Evolutionary conservation across 2,113 vertebrate genomes (phyloP).

Genomic region (Trochalopteron elliotii): DNA sequence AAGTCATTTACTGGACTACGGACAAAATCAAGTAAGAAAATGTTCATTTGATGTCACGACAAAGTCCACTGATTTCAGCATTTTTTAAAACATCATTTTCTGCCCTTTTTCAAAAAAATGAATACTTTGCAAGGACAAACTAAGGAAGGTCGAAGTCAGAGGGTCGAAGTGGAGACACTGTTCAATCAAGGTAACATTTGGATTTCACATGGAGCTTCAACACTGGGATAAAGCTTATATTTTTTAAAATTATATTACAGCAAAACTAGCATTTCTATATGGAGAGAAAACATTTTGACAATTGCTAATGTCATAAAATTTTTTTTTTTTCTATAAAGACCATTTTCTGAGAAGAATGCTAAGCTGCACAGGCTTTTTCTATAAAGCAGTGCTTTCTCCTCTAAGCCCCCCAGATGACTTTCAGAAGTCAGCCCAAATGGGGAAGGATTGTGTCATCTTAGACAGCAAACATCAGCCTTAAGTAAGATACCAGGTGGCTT

Average conservation of each 20-base stretch:
- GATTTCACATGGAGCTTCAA: background rate
- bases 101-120: background rate
- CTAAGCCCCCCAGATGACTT: background rate
- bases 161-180: background rate
- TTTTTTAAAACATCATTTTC: background rate
- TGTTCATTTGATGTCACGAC: background rate
- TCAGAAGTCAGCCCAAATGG: background rate
- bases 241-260: background rate
- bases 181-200: background rate
- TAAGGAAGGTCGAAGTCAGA: background rate
- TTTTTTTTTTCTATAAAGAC: background rate
- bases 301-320: background rate
- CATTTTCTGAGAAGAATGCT: background rate
- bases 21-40: background rate
- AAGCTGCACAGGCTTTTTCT: background rate
- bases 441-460: background rate
- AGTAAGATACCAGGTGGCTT: conserved; percentile 77
- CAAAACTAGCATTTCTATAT: background rate
- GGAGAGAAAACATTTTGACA: background rate
- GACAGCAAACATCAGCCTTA: conserved; percentile 34
- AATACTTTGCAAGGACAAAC: background rate
- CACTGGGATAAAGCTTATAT: background rate
- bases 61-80: background rate
- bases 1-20: background rate
- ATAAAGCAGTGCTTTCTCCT: background rate